Evolutionary conservation across 1,140 invertebrate species (phyloP).

Genomic region (Polyergus mexicanus): DNA sequence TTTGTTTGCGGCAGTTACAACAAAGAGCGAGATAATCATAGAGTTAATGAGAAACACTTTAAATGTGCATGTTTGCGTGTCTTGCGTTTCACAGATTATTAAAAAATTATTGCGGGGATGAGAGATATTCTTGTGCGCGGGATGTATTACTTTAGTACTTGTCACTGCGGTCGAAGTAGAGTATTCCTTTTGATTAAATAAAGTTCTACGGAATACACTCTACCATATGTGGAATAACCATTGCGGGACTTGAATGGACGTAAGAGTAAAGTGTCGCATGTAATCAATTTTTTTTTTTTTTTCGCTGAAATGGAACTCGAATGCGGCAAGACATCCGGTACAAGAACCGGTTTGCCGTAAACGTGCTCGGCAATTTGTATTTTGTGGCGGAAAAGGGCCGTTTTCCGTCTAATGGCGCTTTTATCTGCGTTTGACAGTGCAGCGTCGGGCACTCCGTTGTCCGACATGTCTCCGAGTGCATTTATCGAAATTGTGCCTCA

Average conservation of each 20-base stretch:
- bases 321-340: not conserved
- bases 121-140: not conserved
- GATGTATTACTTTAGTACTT: conserved; percentile 14
- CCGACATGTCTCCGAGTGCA: no score
- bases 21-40: conserved; percentile 40
- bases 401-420: conserved; percentile 47
- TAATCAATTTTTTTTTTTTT: conserved; percentile 18
- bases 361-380: conserved; percentile 40
- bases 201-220: not conserved
- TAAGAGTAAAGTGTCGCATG: not conserved
- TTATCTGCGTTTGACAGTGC: conserved; percentile 37
- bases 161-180: not conserved
- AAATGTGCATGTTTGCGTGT: conserved; percentile 14
- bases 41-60: conserved; percentile 29
- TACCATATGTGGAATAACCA: not conserved
- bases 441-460: not conserved
- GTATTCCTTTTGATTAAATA: not conserved
- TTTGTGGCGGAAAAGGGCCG: not conserved
- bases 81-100: conserved; percentile 41
- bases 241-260: not conserved
- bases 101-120: conserved; percentile 20
- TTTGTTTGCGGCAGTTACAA: not conserved
- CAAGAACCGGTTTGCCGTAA: conserved; percentile 34
- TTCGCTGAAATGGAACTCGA: not conserved
- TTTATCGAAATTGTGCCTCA: conserved; percentile 34